Percentiles rank a stretch among this genome's conserved stretches.
These are phyloP conservation scores for Pseudochaenichthys georgianus DNA, from an alignment of 2,797 vertebrate species.

Conservation along the genomic window DNA sequence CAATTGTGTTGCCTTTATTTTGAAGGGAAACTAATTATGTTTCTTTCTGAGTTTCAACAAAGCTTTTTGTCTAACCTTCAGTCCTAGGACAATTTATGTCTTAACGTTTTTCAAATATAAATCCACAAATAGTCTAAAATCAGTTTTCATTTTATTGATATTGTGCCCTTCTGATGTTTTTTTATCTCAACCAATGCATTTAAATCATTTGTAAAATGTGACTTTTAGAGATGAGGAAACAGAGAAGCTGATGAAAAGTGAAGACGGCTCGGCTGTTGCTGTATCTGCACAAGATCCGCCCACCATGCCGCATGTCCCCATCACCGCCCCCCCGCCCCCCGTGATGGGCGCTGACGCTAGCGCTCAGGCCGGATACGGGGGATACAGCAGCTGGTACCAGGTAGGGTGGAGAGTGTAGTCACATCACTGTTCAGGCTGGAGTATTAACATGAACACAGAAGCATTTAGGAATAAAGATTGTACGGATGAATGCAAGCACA, in stretches of 20 bases:
- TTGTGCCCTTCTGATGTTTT: neutral
- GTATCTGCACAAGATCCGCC: slow-evolving; percentile 61
- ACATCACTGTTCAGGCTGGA: too few relatives aligned
- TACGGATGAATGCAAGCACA: too few relatives aligned
- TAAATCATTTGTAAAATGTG: neutral
- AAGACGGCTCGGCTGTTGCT: slow-evolving; percentile 71
- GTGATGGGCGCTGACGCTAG: slow-evolving; percentile 79
- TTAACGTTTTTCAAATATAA: neutral
- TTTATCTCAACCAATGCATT: neutral
- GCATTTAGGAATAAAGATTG: too few relatives aligned
- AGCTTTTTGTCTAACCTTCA: neutral
- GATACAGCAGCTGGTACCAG: slow-evolving; percentile 88
- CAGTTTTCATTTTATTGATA: neutral
- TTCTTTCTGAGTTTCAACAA: neutral
- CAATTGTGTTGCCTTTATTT: neutral
- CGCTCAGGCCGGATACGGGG: slow-evolving; percentile 72
- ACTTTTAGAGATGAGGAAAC: slow-evolving; percentile 77
- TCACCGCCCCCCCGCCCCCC: slow-evolving; percentile 81
- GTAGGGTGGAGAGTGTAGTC: slow-evolving; percentile 56
- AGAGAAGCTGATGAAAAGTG: slow-evolving; percentile 81
- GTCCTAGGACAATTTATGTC: neutral
- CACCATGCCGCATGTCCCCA: slow-evolving; percentile 75
- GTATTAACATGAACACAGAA: too few relatives aligned
- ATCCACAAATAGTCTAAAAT: neutral
- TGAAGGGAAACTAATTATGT: neutral